These are phyloP conservation scores for Rhineura floridana DNA, from an alignment of 2,113 vertebrate species.

Conservation along the genomic window DNA sequence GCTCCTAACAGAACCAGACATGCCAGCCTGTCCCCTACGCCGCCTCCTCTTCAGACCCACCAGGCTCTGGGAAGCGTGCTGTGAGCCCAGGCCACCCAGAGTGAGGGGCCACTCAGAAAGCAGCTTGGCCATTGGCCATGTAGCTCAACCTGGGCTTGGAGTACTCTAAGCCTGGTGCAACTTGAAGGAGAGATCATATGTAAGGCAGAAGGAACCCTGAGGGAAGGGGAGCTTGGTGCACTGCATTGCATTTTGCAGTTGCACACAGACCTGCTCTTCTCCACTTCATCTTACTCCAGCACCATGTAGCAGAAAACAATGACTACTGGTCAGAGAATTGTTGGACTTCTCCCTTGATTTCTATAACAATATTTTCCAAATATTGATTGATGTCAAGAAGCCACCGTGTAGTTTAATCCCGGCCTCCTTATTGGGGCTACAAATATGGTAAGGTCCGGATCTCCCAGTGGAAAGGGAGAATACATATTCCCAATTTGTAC, in stretches of 20 bases:
- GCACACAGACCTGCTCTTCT: not conserved
- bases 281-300: not conserved
- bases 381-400: not conserved
- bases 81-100: not conserved
- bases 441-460: not conserved
- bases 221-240: accelerated
- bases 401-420: not conserved
- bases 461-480: not conserved
- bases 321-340: not conserved
- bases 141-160: not conserved
- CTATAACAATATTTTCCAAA: not conserved
- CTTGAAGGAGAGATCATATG: not conserved
- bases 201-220: not conserved
- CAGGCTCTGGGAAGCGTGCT: not conserved
- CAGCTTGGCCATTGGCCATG: not conserved
- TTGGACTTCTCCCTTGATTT: not conserved
- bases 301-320: not conserved
- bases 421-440: not conserved
- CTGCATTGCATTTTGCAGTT: not conserved
- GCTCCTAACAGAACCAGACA: not conserved
- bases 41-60: not conserved
- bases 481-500: not conserved
- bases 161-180: not conserved
- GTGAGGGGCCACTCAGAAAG: not conserved
- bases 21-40: not conserved